Conservation (phyloP, 1,140 invertebrate genomes). For the Scaptomyza montana region DNA sequence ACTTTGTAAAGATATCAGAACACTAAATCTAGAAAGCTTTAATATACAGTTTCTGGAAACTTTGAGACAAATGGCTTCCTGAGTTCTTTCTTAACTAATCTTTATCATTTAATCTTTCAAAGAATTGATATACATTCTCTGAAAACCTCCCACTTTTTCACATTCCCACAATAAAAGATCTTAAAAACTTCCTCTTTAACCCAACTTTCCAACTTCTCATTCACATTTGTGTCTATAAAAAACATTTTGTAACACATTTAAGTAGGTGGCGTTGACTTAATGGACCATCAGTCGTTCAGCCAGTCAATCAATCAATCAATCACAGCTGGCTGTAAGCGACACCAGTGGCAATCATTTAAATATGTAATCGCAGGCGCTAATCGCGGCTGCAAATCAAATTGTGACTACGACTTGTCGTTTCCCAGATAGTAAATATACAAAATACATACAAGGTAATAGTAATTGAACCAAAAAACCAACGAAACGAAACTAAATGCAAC, state of each 20-base stretch:
- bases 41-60: background rate
- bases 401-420: conserved; percentile 38
- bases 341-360: conserved; percentile 77
- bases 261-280: conserved; percentile 32
- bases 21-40: background rate
- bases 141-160: background rate
- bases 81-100: background rate
- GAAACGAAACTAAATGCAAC: conserved; percentile 10
- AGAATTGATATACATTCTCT: background rate
- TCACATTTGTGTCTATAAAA: too few relatives aligned
- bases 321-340: conserved; percentile 34
- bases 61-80: background rate
- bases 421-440: conserved; percentile 22
- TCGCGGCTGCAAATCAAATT: conserved; percentile 70
- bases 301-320: conserved; percentile 56
- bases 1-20: background rate
- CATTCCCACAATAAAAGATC: background rate
- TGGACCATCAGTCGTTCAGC: conserved; percentile 50
- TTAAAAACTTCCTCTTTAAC: background rate
- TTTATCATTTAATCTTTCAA: too few relatives aligned
- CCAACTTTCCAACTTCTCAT: background rate
- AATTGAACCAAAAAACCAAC: conserved; percentile 9
- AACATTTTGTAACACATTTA: conserved; percentile 17
- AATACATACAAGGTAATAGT: conserved; percentile 1
- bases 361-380: conserved; percentile 66